Conservation (phyloP, 2,888 invertebrate genomes). For the Drosophila quinaria region DNA sequence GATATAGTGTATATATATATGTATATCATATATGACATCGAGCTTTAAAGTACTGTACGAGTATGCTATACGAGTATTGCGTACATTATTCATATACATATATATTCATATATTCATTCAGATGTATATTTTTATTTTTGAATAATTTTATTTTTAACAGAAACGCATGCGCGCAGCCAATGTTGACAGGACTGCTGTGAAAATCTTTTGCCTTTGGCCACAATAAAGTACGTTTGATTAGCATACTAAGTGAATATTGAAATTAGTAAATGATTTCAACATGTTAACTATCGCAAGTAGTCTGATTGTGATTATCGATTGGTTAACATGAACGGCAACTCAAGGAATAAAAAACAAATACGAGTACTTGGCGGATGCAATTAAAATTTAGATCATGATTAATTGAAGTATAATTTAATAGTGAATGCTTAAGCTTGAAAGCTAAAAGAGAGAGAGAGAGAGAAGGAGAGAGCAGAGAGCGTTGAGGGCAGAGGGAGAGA, state of each 20-base stretch:
- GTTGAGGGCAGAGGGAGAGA: slow-evolving; percentile 21
- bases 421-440: slow-evolving; percentile 9
- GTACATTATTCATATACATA: slow-evolving; percentile 51
- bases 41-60: slow-evolving; percentile 43
- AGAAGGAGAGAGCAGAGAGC: background rate
- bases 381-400: slow-evolving; percentile 31
- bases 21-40: slow-evolving; percentile 66
- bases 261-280: slow-evolving; percentile 8
- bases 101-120: slow-evolving; percentile 56
- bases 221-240: slow-evolving; percentile 64
- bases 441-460: background rate
- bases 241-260: slow-evolving; percentile 4
- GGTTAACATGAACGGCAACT: slow-evolving; percentile 13
- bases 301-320: slow-evolving; percentile 13
- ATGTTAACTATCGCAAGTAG: slow-evolving; percentile 16
- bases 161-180: slow-evolving; percentile 88
- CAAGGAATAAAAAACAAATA: slow-evolving; percentile 5
- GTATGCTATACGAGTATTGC: slow-evolving; percentile 42
- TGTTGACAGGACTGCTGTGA: slow-evolving; percentile 87
- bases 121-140: slow-evolving; percentile 29
- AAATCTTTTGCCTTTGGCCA: slow-evolving; percentile 66
- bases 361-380: slow-evolving; percentile 29
- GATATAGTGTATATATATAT: slow-evolving; percentile 52
- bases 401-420: slow-evolving; percentile 5
- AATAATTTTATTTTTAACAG: slow-evolving; percentile 53